Conservation (phyloP, 2,113 vertebrate genomes). For the Dolichallabes microphthalmus region DNA sequence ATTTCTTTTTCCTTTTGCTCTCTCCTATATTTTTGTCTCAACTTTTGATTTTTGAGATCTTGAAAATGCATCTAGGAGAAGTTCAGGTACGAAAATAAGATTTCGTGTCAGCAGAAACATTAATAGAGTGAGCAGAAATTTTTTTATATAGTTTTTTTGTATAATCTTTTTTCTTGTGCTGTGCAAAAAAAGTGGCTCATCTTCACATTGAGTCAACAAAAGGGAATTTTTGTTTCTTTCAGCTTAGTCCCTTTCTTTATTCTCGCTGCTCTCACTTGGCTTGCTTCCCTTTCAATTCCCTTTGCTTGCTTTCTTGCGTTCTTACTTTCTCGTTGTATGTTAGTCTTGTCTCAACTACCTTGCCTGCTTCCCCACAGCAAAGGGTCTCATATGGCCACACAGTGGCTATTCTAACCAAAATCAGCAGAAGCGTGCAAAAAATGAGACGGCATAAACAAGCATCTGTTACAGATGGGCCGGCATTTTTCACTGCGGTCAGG, state of each 20-base stretch:
- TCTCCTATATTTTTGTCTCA: constrained; percentile 28
- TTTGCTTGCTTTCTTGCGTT: not conserved
- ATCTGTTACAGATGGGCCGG: constrained; percentile 72
- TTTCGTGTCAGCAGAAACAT: not conserved
- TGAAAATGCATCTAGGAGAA: not conserved
- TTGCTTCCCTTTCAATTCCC: not conserved
- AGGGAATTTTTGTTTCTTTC: not conserved
- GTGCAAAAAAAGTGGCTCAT: constrained; percentile 5
- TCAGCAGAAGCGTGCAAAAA: constrained; percentile 59
- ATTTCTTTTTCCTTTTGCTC: constrained; percentile 57
- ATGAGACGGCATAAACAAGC: constrained; percentile 69
- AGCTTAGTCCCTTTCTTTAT: not conserved
- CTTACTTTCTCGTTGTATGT: not conserved
- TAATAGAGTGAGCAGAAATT: too few relatives aligned
- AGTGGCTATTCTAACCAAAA: constrained; percentile 67
- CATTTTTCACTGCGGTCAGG: constrained; percentile 70
- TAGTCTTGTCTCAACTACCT: constrained; percentile 37
- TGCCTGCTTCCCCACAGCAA: constrained; percentile 59
- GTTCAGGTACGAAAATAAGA: not conserved
- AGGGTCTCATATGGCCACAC: constrained; percentile 63
- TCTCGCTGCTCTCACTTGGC: not conserved
- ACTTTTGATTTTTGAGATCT: constrained; percentile 30
- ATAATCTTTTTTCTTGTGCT: not conserved
- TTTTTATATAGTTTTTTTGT: not conserved
- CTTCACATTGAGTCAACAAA: not conserved